A percentile compares a stretch with the other conserved stretches of the same genome.
phyloP scores from a whole-genome alignment of 2,797 vertebrate species.

The Spea hammondii region DNA sequence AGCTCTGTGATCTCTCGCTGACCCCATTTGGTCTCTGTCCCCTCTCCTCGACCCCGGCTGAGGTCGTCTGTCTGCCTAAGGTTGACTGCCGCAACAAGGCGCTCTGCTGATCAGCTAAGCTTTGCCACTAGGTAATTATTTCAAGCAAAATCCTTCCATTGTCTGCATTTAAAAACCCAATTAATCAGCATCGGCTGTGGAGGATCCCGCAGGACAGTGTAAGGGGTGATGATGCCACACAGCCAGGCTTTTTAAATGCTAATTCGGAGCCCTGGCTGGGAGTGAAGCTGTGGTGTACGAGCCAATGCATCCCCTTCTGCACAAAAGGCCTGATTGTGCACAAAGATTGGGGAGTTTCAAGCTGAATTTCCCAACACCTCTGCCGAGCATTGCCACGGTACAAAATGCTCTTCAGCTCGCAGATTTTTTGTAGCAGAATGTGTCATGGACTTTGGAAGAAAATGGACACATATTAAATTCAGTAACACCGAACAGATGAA shows the following conservation, averaged over 20 bases:
- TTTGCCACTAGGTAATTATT: constrained; percentile 61
- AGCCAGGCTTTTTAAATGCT: constrained; percentile 39
- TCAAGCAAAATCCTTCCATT: constrained; percentile 66
- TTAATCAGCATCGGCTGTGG: constrained; percentile 66
- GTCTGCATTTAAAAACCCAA: constrained; percentile 64
- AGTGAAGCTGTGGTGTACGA: not conserved
- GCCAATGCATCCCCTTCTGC: not conserved
- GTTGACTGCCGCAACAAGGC: constrained; percentile 10
- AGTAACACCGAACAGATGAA: no score
- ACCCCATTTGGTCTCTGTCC: constrained; percentile 21
- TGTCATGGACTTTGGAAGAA: no score
- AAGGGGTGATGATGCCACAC: constrained; percentile 22
- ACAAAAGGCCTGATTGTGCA: no score
- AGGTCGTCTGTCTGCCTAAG: not conserved
- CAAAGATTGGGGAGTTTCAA: no score
- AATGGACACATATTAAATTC: not conserved
- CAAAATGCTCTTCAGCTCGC: no score
- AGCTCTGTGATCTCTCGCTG: constrained; percentile 25
- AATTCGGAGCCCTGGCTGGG: constrained; percentile 16
- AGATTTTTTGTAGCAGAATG: no score
- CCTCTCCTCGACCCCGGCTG: constrained; percentile 7
- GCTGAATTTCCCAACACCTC: no score
- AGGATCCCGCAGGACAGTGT: constrained; percentile 54
- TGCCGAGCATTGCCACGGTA: no score
- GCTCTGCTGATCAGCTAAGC: constrained; percentile 22